A percentile compares a stretch with the other conserved stretches of the same genome.
Evolutionary conservation across 2,113 vertebrate genomes (phyloP).

Genomic region (Nipponia nippon): DNA sequence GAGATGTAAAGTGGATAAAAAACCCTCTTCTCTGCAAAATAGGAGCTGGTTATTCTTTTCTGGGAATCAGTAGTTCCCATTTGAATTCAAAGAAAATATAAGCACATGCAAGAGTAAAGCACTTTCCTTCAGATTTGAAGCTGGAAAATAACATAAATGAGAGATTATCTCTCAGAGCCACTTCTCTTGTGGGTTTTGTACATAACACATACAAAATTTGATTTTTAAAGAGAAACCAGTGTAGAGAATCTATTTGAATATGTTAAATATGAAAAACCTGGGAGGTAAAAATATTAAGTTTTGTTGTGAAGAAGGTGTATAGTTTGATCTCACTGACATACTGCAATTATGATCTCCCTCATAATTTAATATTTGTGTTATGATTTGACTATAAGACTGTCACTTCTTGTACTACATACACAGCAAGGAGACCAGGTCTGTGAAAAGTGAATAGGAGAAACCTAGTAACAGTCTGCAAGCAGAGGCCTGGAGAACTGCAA

Average conservation of each 20-base stretch:
- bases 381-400: neutral
- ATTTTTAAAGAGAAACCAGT: neutral
- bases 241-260: neutral
- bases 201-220: neutral
- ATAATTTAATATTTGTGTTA: neutral
- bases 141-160: neutral
- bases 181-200: neutral
- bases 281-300: neutral
- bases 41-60: neutral
- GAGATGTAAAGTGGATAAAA: neutral
- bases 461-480: neutral
- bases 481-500: neutral
- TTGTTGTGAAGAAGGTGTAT: neutral
- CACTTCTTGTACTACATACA: neutral
- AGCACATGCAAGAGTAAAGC: neutral
- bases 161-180: neutral
- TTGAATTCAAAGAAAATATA: neutral
- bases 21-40: neutral
- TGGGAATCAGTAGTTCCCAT: neutral
- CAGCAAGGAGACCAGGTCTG: neutral
- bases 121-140: neutral
- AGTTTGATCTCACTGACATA: neutral
- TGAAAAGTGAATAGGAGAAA: neutral
- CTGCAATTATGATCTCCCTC: neutral
- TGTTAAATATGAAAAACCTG: neutral